Base-by-base conservation (phyloP, 2,888 invertebrate genomes). In the Mythimna albipuncta region DNA sequence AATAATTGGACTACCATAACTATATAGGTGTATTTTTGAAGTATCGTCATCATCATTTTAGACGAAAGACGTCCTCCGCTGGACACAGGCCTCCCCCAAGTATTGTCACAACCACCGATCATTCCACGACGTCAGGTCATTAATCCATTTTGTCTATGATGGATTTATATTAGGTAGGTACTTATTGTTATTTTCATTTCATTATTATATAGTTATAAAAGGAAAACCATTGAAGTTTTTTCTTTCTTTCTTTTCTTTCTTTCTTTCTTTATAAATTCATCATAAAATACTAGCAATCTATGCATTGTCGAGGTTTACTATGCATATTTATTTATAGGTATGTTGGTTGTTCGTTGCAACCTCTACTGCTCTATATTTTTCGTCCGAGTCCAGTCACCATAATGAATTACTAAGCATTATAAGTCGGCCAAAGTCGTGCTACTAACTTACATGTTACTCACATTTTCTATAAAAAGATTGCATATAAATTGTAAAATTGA, bases 391-490 rank as follows among this genome's bases (percentile, higher is more conserved):
- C 59, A 32, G 32, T 61, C 69, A 54, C 57, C 32, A 19, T 63
- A 47, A 35, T n/a, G 32, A 55, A 41, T 69, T 52, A 74, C 64
- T 62, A 71, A 75, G 32, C 10, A 44, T 7, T 44, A n/a, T 9
- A 70, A 38, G 32, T 76, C 50, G 52, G 77, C 26, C 72, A 77
- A 68, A 78, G 65, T 61, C 77, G 35, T 52, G 52, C 55, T 61
- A 62, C 32, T 64, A 58, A 62, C 63, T 84, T 82, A 76, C 32
- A 32, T 32, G 32, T 32, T 32, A 32, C 64, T 78, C 75, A 80
- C 64, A 68, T 80, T 68, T 75, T 77, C 76, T 75, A 75, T 74
- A 80, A 70, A 72, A 75, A 71, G 64, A 79, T 69, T 79, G 44
- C 47, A 35, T 68, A 77, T 62, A 75, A 73, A 70, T 70, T 63